phyloP scores from a whole-genome alignment of 23 tunicate genomes.

The Styela plicata region DNA sequence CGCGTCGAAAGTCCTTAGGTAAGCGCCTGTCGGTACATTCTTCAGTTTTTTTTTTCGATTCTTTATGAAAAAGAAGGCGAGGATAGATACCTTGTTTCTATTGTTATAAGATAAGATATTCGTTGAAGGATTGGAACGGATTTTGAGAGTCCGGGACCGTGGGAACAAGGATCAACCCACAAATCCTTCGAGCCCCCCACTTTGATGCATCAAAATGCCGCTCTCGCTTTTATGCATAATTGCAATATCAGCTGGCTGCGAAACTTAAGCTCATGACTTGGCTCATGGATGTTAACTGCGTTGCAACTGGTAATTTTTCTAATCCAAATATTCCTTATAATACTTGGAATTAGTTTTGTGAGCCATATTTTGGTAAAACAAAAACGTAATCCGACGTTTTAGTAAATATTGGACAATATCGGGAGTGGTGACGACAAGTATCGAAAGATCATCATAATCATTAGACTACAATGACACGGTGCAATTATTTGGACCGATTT shows the following conservation, averaged over 20 bases:
- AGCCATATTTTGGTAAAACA: no score
- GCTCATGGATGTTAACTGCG: no score
- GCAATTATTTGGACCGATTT: no score
- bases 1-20: not conserved
- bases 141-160: conserved; percentile 15
- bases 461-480: no score
- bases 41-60: not conserved
- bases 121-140: conserved; percentile 9
- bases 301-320: no score
- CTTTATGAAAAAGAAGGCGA: not conserved
- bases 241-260: conserved; percentile 35
- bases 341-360: no score
- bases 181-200: conserved; percentile 31
- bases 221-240: conserved; percentile 1
- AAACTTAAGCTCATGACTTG: conserved; percentile 21
- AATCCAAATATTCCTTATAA: no score
- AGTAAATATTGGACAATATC: no score
- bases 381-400: no score
- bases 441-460: no score
- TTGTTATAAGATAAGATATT: conserved; percentile 14
- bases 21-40: not conserved
- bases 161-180: conserved; percentile 4
- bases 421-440: no score
- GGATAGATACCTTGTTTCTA: conserved; percentile 12
- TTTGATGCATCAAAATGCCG: conserved; percentile 15